These are phyloP conservation scores for Microtus richardsoni DNA, from an alignment of 2,113 vertebrate genomes.

Conservation along the genomic window DNA sequence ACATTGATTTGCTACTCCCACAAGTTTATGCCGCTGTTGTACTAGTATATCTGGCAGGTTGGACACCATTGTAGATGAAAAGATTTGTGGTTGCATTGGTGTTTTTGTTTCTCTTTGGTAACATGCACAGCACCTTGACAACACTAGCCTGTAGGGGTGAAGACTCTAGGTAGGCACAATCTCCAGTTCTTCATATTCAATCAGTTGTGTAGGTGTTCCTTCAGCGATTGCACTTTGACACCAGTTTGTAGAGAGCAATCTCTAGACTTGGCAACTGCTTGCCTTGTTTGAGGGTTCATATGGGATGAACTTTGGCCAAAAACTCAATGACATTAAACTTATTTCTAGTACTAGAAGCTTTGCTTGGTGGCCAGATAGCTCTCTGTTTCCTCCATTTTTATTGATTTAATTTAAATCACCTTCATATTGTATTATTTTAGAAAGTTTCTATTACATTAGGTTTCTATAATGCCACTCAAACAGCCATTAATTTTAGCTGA, in stretches of 20 bases:
- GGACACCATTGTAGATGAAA: not conserved
- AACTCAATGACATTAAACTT: not conserved
- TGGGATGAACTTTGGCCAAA: not conserved
- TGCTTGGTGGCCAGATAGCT: not conserved
- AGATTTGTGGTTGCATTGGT: not conserved
- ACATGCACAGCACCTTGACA: not conserved
- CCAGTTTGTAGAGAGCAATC: not conserved
- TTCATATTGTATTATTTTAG: not conserved
- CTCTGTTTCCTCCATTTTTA: not conserved
- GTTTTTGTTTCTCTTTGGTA: not conserved
- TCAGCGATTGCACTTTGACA: not conserved
- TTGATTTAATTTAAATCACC: not conserved
- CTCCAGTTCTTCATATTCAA: not conserved
- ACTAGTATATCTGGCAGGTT: not conserved
- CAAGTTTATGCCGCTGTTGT: not conserved
- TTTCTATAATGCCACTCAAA: not conserved
- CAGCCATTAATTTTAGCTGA: not conserved
- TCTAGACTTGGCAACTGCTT: not conserved
- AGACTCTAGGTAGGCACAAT: not conserved
- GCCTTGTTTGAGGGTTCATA: not conserved
- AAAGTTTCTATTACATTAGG: not conserved
- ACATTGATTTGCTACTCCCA: not conserved
- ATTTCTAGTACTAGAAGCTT: not conserved
- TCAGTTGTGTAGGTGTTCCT: not conserved
- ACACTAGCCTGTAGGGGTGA: not conserved